Conservation (phyloP, 2,113 vertebrate genomes). For the Myocastor coypus region DNA sequence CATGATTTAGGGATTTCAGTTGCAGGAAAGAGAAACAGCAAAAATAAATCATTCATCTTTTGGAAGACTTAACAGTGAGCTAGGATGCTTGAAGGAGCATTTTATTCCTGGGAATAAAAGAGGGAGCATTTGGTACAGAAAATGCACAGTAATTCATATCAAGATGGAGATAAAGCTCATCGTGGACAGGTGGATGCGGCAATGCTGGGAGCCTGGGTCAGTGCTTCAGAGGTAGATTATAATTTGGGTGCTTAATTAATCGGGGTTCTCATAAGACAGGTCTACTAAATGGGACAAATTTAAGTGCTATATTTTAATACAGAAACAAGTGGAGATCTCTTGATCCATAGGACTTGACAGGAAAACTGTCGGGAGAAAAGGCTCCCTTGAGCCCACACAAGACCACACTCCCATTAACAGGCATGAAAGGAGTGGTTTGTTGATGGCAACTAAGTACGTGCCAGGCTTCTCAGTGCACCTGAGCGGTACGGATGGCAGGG, state of each 20-base stretch:
- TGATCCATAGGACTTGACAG: neutral
- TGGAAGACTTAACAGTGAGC: neutral
- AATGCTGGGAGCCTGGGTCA: neutral
- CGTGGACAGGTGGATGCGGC: fast-evolving
- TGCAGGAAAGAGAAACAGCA: neutral
- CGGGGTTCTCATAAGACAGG: neutral
- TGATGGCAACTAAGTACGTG: no score
- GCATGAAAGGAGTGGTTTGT: no score
- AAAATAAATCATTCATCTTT: neutral
- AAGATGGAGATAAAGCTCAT: neutral
- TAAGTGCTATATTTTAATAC: neutral
- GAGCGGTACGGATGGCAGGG: no score
- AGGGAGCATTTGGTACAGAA: neutral
- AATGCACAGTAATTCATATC: neutral
- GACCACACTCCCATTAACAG: no score
- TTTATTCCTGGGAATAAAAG: neutral
- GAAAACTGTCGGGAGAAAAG: no score
- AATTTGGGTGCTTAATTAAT: no score
- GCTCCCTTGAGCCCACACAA: no score
- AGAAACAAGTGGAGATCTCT: neutral
- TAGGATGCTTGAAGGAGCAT: fast-evolving
- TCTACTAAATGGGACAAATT: neutral
- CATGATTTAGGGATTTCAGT: neutral
- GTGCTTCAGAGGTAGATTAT: neutral
- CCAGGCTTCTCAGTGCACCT: no score